Conservation (phyloP, 2,797 vertebrate species). For the Sus cebifrons region DNA sequence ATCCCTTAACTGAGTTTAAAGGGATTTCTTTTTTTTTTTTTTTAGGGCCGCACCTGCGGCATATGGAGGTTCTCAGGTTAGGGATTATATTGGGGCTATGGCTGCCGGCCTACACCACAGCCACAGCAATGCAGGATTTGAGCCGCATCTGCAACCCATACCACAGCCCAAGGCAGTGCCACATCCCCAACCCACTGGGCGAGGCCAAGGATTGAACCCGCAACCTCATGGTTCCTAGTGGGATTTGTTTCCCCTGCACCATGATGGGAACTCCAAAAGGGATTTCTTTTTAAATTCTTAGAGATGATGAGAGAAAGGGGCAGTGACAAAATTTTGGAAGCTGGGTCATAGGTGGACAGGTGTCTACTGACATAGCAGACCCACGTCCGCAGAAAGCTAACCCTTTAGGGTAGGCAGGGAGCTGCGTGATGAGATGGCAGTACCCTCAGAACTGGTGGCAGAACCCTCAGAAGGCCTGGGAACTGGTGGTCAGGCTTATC, state of each 20-base stretch:
- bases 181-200: too few species aligned
- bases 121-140: too few species aligned
- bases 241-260: too few species aligned
- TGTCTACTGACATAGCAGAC: not conserved
- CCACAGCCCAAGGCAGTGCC: too few species aligned
- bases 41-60: too few species aligned
- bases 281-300: not conserved
- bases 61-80: too few species aligned
- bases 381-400: constrained; percentile 3
- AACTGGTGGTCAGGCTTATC: not conserved
- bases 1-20: constrained; percentile 15
- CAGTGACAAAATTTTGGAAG: constrained; percentile 35
- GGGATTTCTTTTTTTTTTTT: not conserved
- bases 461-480: not conserved
- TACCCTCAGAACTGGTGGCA: not conserved
- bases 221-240: too few species aligned
- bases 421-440: not conserved
- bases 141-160: too few species aligned
- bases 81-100: too few species aligned
- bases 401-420: not conserved
- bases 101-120: too few species aligned
- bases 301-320: constrained; percentile 45
- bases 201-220: too few species aligned
- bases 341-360: not conserved
- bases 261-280: too few species aligned